Base-by-base conservation (phyloP, 2,113 vertebrate genomes). In the Porphyrio hochstetteri region DNA sequence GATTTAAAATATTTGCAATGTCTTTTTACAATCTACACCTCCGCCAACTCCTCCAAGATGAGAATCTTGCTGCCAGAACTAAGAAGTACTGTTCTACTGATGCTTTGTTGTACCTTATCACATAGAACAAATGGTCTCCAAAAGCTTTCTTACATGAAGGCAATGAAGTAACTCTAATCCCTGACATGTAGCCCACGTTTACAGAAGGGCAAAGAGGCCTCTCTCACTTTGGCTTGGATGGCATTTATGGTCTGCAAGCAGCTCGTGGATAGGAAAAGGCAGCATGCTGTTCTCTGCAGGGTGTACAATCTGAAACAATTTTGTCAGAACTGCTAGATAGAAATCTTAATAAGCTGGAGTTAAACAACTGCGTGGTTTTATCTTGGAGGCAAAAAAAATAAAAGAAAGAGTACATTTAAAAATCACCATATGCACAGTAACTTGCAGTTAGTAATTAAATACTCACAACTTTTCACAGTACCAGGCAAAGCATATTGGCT, bases 401-500 rank as follows among this genome's bases (percentile, higher is more conserved):
- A 72, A 67, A 74, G 18, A 70, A 92, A 56, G 50, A 52, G 59
- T 76, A 78, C 71, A 69, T 93, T 94, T 95, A 81, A 88, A 92
- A 92, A 88, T 79, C 16, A 36, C 92, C 88, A 92, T 95, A 96
- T 95, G 94, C 90, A 80, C 81, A 88, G 91, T 88, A 93, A 92
- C 89, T 96, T 92, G 94, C 90, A 85, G 95, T 95, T 90, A 91
- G 88, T 93, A 97, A 97, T 97, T 97, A 97, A 95, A 96, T 96
- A 96, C 92, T 95, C 95, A 90, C 93, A 96, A 96, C 95, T 67
- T 95, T 86, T 78, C 91, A 74, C 86, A 67, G 82, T 94, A 90
- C 95, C 96, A 97, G 91, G 91, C 95, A 94, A 72, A 97, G 68
- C 96, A 97, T 95, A 97, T 96, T 97, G 96, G 95, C 91, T 95